Base-by-base conservation (phyloP, 2,797 vertebrate species). In the Liasis olivaceus region DNA sequence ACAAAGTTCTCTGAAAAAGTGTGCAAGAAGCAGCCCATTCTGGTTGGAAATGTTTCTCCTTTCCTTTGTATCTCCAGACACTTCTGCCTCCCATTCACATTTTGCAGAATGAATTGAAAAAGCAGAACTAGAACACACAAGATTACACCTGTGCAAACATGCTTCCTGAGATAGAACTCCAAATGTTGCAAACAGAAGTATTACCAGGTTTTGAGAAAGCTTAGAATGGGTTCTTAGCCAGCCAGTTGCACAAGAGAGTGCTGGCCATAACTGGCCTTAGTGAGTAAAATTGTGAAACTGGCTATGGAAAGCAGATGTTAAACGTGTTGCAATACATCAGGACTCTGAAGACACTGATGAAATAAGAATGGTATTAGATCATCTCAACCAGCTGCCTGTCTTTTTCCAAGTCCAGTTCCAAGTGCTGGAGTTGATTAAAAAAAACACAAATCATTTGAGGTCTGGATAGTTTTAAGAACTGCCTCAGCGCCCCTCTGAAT, bases 211-310 rank as follows among this genome's bases (percentile, higher is more conserved):
- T 91, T 1, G 13, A 60, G 62, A 85, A 62, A 87, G 47, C 26
- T 77, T 64, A 31, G 11, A 64, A n/a, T 9, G 56, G 69, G 47
- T 69, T n/a, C n/a, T 31, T 84, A 77, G 91, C 89, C 51, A 90
- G 47, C n/a, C 26, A 0, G 85, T 85, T 91, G 2, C 87, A 94
- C 91, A 96, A 93, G 0, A 0, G 0, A 0, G 0, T 0, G 66
- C 81, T 0, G 17, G 0, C 12, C 91, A 66, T 59, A 81, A 31
- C 22, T 28, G 31, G 26, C 2, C 14, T 56, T 88, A 47, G 91
- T 5, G 59, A 93, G 93, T 36, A 62, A 89, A 84, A 86, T 2
- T 91, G 93, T 94, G 93, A 95, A 96, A 96, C 0, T 0, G 4
- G 42, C 60, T 93, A 89, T 1, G 11, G 64, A 77, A 22, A 60